A percentile compares a stretch with the other conserved stretches of the same genome.
These are phyloP conservation scores for Aegotheles bennettii DNA, from an alignment of 2,113 vertebrate genomes.

Conservation along the genomic window DNA sequence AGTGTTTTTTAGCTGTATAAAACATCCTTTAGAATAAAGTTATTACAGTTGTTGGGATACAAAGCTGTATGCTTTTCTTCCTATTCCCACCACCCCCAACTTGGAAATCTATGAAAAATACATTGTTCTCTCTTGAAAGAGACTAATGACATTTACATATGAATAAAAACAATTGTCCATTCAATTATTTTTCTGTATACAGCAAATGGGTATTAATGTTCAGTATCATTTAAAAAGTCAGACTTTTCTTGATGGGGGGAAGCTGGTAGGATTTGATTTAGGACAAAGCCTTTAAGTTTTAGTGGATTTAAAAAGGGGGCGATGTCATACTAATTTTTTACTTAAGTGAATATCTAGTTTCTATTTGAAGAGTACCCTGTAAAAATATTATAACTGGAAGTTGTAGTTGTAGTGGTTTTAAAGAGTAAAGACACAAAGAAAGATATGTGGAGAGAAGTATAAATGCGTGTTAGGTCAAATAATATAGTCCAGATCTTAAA, in stretches of 20 bases:
- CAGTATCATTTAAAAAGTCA: not conserved
- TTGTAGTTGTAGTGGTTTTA: not conserved
- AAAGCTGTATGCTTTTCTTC: not conserved
- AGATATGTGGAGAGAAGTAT: not conserved
- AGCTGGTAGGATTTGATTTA: not conserved
- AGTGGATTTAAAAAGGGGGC: not conserved
- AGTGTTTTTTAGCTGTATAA: not conserved
- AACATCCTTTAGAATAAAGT: not conserved
- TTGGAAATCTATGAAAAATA: slow-evolving; percentile 42
- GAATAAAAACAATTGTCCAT: slow-evolving; percentile 37
- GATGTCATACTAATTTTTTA: not conserved
- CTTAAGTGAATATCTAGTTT: not conserved
- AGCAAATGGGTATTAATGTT: not conserved
- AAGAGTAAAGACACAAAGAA: not conserved
- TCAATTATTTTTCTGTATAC: slow-evolving; percentile 13
- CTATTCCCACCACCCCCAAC: not conserved
- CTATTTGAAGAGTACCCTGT: not conserved
- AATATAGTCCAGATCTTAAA: slow-evolving; percentile 29
- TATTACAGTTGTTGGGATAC: not conserved
- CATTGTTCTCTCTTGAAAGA: slow-evolving; percentile 46
- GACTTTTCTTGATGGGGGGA: not conserved
- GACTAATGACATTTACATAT: slow-evolving; percentile 47
- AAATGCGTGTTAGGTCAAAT: slow-evolving; percentile 23
- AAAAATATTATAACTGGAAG: not conserved
- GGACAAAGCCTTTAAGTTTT: not conserved